Percentiles rank a stretch among this genome's conserved stretches.
Evolutionary conservation across 2,113 vertebrate genomes (phyloP).

Genomic region (Hydropotes inermis): DNA sequence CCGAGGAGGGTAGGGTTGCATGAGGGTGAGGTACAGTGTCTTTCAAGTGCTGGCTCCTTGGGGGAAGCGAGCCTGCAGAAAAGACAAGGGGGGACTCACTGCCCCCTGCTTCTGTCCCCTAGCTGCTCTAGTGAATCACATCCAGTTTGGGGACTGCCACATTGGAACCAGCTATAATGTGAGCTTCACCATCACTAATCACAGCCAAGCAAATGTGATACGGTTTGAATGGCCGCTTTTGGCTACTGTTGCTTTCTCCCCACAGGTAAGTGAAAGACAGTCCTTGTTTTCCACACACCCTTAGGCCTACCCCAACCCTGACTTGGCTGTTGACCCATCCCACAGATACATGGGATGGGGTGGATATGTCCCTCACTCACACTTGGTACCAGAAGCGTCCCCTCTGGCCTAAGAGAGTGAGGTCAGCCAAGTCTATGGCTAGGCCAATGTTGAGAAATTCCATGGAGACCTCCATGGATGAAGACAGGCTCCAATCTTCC

Average conservation of each 20-base stretch:
- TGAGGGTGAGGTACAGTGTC: accelerated
- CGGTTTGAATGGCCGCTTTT: constrained; percentile 88
- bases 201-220: constrained; percentile 78
- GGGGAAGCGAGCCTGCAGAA: neutral
- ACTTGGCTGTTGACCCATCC: neutral
- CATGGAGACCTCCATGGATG: neutral
- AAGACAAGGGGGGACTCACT: neutral
- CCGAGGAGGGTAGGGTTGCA: neutral
- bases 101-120: constrained; percentile 25
- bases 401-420: neutral
- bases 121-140: constrained; percentile 79
- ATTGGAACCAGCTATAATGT: constrained; percentile 77
- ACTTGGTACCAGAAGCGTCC: neutral
- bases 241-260: constrained; percentile 82
- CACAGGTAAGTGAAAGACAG: constrained; percentile 77
- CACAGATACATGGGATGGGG: too few species aligned
- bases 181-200: constrained; percentile 89
- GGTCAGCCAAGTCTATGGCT: neutral
- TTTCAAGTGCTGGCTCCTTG: neutral
- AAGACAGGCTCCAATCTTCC: neutral
- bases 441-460: neutral
- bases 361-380: neutral
- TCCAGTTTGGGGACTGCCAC: constrained; percentile 90
- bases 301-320: neutral
- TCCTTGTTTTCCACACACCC: neutral